Evolutionary conservation across 1,140 invertebrate genomes (phyloP), one percentile per base, ranked within the genome.

Genomic region (Listronotus bonariensis): DNA sequence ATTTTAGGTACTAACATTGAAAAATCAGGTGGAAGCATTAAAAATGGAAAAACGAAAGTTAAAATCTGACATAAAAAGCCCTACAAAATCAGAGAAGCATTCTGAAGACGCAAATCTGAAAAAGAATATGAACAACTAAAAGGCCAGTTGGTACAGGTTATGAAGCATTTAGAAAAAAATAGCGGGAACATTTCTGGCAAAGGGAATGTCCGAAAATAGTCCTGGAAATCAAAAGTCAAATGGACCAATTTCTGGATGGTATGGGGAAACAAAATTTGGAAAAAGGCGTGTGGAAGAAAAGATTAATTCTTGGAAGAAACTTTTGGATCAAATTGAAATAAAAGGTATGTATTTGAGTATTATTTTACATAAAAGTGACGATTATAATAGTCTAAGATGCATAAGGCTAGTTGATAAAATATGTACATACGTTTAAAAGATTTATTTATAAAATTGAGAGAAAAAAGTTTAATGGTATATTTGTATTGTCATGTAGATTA

Each of bases 41-140:
- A 69, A 62, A 62, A 45, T 43, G 17, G 40, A 52, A 48, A 15
- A 34, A 45, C 0, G 14, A 58, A 45, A 51, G 41, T 49, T 18
- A 52, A 14, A 51, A 59, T 11, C 20, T 46, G 12, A 41, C 6
- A 55, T 42, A 48, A 36, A 43, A 38, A 43, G 12, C n/a, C 31
- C 34, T 8, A 40, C 15, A 14, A 42, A 53, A 26, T 45, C 42
- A 15, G 42, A 58, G 41, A 53, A 38, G 32, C 12, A 65, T 11
- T 41, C 32, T 0, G 34, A 52, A 51, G 40, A 56, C 14, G 15
- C 8, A 3, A 67, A 42, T 45, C 48, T 65, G 34, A 68, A 61
- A 45, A 65, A 45, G 69, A 72, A 45, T 72, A 68, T 55, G 65
- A 65, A 42, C 31, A 49, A 32, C 34, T 72, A 10, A 68, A 65